Conservation (phyloP, 1,140 invertebrate genomes). For the Antheraea mylitta region DNA sequence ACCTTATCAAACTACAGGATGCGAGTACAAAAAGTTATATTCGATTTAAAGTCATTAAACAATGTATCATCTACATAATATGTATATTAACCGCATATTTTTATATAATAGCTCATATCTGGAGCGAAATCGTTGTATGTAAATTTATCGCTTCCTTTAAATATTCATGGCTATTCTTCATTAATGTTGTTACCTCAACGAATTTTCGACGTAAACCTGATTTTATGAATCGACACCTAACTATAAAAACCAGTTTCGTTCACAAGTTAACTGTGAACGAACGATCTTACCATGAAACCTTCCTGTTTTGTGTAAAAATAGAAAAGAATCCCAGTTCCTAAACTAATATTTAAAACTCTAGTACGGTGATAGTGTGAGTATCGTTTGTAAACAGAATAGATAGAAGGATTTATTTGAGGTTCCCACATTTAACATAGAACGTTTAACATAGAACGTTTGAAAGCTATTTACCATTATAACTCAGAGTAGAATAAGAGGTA, state of each 20-base stretch:
- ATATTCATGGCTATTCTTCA: not conserved
- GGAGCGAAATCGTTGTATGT: not conserved
- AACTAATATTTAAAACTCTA: conserved; percentile 25
- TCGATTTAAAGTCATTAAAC: not conserved
- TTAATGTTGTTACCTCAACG: not conserved
- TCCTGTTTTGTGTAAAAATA: conserved; percentile 14
- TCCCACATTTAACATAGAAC: conserved; percentile 16
- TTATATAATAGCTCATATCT: not conserved
- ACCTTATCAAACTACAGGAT: not conserved
- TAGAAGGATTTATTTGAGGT: conserved; percentile 21
- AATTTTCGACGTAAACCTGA: not conserved
- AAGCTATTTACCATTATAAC: not conserved
- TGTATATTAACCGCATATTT: not conserved
- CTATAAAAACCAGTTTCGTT: conserved; percentile 11
- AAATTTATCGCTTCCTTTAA: not conserved
- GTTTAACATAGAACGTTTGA: not conserved
- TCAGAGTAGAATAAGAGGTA: not conserved
- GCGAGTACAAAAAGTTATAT: not conserved
- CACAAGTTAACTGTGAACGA: conserved; percentile 5
- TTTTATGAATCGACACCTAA: conserved; percentile 12
- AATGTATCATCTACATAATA: no score
- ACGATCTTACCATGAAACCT: not conserved
- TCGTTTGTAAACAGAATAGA: conserved; percentile 21
- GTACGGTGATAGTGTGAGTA: conserved; percentile 7
- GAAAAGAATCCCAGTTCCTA: conserved; percentile 23